Base-by-base conservation (phyloP, 1,140 invertebrate genomes). In the Drosophila triauraria region DNA sequence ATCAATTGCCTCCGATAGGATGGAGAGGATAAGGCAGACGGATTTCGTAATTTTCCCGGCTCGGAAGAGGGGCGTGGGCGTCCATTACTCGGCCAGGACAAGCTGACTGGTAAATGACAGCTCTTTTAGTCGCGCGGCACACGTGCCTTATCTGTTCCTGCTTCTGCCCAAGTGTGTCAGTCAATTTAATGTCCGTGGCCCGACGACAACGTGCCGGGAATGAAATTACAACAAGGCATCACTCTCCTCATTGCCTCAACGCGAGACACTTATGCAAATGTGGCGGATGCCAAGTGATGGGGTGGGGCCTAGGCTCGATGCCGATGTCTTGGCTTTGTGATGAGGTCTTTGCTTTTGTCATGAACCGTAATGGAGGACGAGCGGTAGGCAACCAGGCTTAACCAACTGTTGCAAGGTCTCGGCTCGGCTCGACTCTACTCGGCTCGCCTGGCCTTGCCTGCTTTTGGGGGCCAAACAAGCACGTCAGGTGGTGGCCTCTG, bases 141-240 rank as follows among this genome's bases (percentile, higher is more conserved):
- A 84, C 84, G 84, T 88, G 84, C 78, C 59, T 61, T 88, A 88
- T 88, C 84, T 90, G 27, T 42, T 71, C 43, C 23, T 61, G 53
- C 47, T 71, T 23, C 51, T 25, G 12, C 57, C 43, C 30, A 17
- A 54, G 59, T 69, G 53, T 74, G 61, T 47, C 61, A 81, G 65
- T 82, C 79, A 82, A 82, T 82, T 77, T 77, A 67, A 72, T 78
- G 63, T 62, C 70, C 61, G 70, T 70, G 61, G 62, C 59, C 48
- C 63, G 83, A 48, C 54, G 78, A 74, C 82, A 83, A 64, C 75
- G 65, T 83, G 77, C 32, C 83, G 85, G 79, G 77, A 79, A 75
- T 72, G 63, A 68, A 80, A 88, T 72, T 77, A 78, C 62, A 77
- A 77, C 80, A 65, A 77, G 76, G 63, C 80, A 54, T 58, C 80